phyloP scores from a whole-genome alignment of 2,888 invertebrate genomes.

The Mactromeris polynyma region DNA sequence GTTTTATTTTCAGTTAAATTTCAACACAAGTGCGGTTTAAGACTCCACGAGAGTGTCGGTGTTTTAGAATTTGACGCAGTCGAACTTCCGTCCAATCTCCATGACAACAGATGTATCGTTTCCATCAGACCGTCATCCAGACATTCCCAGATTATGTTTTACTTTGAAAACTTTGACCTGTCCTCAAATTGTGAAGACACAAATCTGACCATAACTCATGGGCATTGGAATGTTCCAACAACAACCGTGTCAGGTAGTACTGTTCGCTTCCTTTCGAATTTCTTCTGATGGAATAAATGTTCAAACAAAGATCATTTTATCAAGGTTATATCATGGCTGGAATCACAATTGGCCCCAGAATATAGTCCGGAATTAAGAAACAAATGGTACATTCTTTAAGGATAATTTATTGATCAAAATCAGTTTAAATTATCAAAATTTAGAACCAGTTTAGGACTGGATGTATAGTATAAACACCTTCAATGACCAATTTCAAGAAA shows the following conservation, averaged over 20 bases:
- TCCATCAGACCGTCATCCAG: background rate
- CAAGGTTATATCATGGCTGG: background rate
- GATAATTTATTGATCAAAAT: no score
- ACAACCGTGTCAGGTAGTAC: background rate
- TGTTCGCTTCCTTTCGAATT: background rate
- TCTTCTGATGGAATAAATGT: background rate
- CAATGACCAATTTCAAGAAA: no score
- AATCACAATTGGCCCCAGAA: no score
- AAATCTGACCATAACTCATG: background rate
- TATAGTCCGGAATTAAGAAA: no score
- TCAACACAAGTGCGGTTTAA: background rate
- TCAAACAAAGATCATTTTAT: background rate
- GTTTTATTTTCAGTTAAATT: constrained; percentile 8
- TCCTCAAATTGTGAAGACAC: background rate
- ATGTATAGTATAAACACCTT: no score
- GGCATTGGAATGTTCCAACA: background rate
- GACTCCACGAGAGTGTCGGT: background rate
- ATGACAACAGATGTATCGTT: background rate
- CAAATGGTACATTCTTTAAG: no score
- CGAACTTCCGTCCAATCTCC: background rate
- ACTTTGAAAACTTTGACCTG: constrained; percentile 22
- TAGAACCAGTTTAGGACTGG: no score
- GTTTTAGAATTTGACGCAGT: background rate
- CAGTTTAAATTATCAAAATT: no score
- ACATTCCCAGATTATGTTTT: background rate